These are phyloP conservation scores for Alligator sinensis DNA, from an alignment of 2,113 vertebrate genomes.

Conservation along the genomic window DNA sequence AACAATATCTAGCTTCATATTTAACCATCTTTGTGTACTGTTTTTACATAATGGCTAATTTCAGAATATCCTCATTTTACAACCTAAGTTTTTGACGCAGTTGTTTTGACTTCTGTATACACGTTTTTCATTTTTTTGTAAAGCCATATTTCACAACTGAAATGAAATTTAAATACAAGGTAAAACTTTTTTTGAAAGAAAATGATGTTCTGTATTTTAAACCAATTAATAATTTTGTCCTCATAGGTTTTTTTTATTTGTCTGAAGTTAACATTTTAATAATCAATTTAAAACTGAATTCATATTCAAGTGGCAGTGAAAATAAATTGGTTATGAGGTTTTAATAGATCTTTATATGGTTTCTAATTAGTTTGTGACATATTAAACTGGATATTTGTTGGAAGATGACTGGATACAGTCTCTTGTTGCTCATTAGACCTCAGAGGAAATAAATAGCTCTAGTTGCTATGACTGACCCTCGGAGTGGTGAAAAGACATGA, in stretches of 20 bases:
- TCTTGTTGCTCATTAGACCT: rapidly evolving
- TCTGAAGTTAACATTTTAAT: no score
- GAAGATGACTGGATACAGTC: neutral
- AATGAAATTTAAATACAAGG: neutral
- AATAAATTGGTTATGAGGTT: neutral
- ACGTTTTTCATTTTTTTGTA: neutral
- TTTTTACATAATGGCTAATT: neutral
- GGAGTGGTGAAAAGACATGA: neutral
- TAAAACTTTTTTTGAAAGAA: neutral
- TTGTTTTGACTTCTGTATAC: neutral
- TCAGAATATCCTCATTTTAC: neutral
- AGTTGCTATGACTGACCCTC: neutral
- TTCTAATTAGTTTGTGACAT: neutral
- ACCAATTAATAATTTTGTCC: no score
- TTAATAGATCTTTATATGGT: neutral
- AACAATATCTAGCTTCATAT: neutral
- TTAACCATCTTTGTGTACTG: neutral
- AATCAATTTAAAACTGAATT: neutral
- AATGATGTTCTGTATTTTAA: neutral
- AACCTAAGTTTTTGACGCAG: neutral
- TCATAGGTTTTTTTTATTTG: no score
- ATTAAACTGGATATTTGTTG: neutral
- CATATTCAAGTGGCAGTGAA: neutral
- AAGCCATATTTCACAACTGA: neutral
- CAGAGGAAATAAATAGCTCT: neutral